phyloP scores from a whole-genome alignment of 1,140 invertebrate genomes.

The Muscidifurax raptorellus region DNA sequence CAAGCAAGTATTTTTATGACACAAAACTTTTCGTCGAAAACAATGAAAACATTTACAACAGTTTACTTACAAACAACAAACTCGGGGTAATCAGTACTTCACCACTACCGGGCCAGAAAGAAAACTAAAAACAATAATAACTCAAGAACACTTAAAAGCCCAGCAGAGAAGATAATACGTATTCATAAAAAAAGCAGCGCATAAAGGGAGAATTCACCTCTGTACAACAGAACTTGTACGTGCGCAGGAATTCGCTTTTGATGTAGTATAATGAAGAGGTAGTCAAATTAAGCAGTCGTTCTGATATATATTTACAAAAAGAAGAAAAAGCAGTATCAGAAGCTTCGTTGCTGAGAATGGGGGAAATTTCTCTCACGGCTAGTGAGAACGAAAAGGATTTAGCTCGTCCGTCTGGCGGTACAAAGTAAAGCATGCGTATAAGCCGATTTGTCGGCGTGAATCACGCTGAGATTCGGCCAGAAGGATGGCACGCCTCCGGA shows the following conservation, averaged over 20 bases:
- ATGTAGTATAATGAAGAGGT: slow-evolving; percentile 26
- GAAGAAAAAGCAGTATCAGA: neutral
- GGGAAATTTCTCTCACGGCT: slow-evolving; percentile 11
- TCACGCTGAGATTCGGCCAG: slow-evolving; percentile 29
- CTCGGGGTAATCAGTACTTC: neutral
- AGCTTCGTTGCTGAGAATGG: neutral
- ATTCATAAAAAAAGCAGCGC: neutral
- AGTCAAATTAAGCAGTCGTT: slow-evolving; percentile 21
- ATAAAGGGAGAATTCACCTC: neutral
- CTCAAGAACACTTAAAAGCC: neutral
- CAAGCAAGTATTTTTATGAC: too few species aligned
- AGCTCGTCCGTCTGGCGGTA: neutral
- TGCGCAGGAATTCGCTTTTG: neutral
- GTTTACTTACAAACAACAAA: too few species aligned
- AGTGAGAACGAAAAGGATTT: slow-evolving; percentile 23
- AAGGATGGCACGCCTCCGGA: slow-evolving; percentile 9
- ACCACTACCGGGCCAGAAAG: too few species aligned
- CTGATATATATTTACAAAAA: neutral
- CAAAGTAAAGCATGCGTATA: slow-evolving; percentile 14
- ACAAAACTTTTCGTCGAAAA: too few species aligned
- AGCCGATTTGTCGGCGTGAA: slow-evolving; percentile 43
- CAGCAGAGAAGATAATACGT: neutral
- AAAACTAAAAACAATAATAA: neutral
- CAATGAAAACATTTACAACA: too few species aligned
- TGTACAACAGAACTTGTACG: neutral